phyloP scores from a whole-genome alignment of 2,113 vertebrate species.

The Dicrurus megarhynchus region DNA sequence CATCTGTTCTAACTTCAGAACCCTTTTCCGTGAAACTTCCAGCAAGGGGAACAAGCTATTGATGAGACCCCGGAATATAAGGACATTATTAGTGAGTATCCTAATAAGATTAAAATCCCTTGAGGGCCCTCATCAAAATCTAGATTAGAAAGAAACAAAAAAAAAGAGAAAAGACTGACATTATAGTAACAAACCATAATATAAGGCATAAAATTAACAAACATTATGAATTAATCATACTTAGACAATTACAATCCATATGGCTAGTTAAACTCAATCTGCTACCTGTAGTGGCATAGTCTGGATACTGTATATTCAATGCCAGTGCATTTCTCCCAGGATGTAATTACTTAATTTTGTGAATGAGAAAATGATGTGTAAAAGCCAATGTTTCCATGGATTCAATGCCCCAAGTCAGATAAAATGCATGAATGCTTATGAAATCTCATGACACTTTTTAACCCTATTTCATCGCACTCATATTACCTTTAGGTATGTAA shows the following conservation, averaged over 20 bases:
- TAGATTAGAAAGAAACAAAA: constrained; percentile 54
- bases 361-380: constrained; percentile 70
- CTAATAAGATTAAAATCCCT: constrained; percentile 84
- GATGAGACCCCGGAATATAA: constrained; percentile 80
- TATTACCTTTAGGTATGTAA: not conserved
- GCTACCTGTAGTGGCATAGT: constrained; percentile 77
- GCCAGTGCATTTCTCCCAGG: constrained; percentile 40
- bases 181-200: constrained; percentile 93
- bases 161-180: constrained; percentile 53
- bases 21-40: constrained; percentile 77
- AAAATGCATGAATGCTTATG: constrained; percentile 5
- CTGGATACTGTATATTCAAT: constrained; percentile 48
- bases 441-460: not conserved
- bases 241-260: constrained; percentile 94
- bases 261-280: constrained; percentile 99
- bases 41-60: constrained; percentile 78
- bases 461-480: not conserved
- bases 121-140: constrained; percentile 78
- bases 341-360: constrained; percentile 71
- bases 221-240: constrained; percentile 94
- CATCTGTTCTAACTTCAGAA: constrained; percentile 80
- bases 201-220: constrained; percentile 94
- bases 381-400: constrained; percentile 53
- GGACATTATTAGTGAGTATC: constrained; percentile 78
- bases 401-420: constrained; percentile 28